Conservation (phyloP, 2,888 invertebrate genomes). For the Eristalinus sepulchralis region DNA sequence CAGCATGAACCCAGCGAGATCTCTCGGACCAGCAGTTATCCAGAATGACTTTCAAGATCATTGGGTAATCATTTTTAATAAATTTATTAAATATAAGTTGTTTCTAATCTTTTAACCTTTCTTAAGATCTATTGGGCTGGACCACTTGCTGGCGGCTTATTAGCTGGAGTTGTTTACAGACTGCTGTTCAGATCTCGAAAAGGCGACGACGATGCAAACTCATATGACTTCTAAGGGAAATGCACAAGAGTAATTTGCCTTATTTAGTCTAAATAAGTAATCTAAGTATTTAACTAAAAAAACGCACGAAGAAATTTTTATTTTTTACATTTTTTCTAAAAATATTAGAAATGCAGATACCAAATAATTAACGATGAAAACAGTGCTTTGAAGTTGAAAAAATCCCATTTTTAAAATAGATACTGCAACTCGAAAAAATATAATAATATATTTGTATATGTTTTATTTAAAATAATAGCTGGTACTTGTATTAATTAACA, state of each 20-base stretch:
- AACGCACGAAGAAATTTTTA: conserved; percentile 13
- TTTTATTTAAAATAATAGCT: conserved; percentile 23
- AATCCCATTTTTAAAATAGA: not conserved
- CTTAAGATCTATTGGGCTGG: conserved; percentile 92
- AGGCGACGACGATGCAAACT: conserved; percentile 86
- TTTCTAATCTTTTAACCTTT: conserved; percentile 33
- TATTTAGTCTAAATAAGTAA: conserved; percentile 34
- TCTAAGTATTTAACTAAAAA: conserved; percentile 36
- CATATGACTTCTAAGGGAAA: conserved; percentile 87
- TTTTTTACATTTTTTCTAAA: conserved; percentile 20
- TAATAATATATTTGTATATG: not conserved
- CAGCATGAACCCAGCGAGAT: conserved; percentile 96
- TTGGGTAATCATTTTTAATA: conserved; percentile 84
- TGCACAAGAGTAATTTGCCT: conserved; percentile 30
- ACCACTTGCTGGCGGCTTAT: conserved; percentile 88
- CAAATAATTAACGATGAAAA: conserved; percentile 55
- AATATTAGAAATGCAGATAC: conserved; percentile 44
- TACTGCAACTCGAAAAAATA: conserved; percentile 40
- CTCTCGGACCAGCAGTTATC: conserved; percentile 93
- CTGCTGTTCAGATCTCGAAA: conserved; percentile 87
- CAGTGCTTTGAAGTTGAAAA: conserved; percentile 30
- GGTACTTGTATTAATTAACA: conserved; percentile 19
- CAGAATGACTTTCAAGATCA: conserved; percentile 88
- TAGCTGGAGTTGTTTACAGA: conserved; percentile 88
- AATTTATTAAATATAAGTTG: not conserved